Evolutionary conservation across 2,113 vertebrate genomes (phyloP).

Genomic region (Macquaria australasica): DNA sequence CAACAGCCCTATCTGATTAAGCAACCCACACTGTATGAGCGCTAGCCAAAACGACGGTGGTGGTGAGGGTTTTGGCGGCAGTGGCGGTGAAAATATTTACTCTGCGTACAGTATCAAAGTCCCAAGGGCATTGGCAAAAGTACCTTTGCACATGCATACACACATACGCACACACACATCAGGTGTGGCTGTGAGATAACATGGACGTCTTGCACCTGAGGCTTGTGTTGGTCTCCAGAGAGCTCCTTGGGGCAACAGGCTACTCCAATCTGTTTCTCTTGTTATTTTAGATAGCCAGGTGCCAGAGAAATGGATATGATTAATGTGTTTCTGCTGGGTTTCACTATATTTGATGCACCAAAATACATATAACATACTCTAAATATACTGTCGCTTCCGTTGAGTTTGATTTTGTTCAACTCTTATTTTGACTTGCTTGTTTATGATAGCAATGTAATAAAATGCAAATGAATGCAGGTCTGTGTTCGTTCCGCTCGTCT

Average conservation of each 20-base stretch:
- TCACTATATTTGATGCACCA: neutral
- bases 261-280: conserved; percentile 33
- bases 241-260: conserved; percentile 11
- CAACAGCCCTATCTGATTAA: conserved; percentile 62
- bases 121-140: conserved; percentile 13
- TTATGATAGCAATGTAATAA: conserved; percentile 14
- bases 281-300: conserved; percentile 41
- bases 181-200: conserved; percentile 30
- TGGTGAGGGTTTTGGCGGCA: conserved; percentile 31
- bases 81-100: conserved; percentile 28
- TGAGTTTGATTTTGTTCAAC: neutral
- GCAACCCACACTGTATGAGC: conserved; percentile 39
- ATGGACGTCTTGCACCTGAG: conserved; percentile 27
- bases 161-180: conserved; percentile 11
- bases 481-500: conserved; percentile 8
- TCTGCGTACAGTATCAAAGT: conserved; percentile 5
- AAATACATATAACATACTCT: neutral
- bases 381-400: neutral
- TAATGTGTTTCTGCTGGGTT: neutral
- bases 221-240: conserved; percentile 35
- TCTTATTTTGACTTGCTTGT: neutral
- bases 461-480: conserved; percentile 24
- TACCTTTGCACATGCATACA: neutral
- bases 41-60: conserved; percentile 41
- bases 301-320: conserved; percentile 26